Conservation (phyloP, 2,888 invertebrate genomes). For the Eulithis testata region DNA sequence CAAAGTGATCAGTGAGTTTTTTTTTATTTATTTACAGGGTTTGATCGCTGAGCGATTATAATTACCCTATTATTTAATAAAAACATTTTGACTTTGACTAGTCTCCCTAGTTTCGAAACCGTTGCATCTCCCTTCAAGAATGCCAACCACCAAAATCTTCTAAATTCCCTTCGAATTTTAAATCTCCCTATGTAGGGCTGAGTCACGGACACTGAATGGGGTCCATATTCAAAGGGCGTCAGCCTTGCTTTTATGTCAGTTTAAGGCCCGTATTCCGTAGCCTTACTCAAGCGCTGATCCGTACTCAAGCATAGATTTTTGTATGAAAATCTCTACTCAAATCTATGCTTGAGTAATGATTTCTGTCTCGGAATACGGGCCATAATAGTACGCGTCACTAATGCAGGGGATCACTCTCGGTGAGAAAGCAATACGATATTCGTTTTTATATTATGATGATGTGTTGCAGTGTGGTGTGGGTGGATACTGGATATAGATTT, state of each 20-base stretch:
- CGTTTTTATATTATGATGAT: slow-evolving; percentile 10
- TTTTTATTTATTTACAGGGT: too few relatives aligned
- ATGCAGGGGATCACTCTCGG: slow-evolving; percentile 26
- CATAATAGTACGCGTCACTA: slow-evolving; percentile 45
- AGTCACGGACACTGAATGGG: slow-evolving; percentile 47
- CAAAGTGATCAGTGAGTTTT: too few relatives aligned
- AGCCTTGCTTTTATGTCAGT: slow-evolving; percentile 50
- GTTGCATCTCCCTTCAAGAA: not conserved
- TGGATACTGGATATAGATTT: slow-evolving; percentile 8
- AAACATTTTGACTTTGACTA: too few relatives aligned
- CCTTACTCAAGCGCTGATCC: too few relatives aligned
- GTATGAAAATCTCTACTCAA: too few relatives aligned
- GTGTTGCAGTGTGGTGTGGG: slow-evolving; percentile 1
- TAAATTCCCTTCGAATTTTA: slow-evolving; percentile 6
- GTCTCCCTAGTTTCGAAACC: not conserved
- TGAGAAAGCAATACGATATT: slow-evolving; percentile 21
- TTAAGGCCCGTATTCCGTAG: too few relatives aligned
- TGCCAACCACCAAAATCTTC: too few relatives aligned
- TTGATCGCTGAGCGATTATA: too few relatives aligned
- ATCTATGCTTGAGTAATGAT: too few relatives aligned
- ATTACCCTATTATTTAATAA: too few relatives aligned
- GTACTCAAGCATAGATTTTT: too few relatives aligned
- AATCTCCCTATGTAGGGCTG: slow-evolving; percentile 38
- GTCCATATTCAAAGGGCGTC: slow-evolving; percentile 51
- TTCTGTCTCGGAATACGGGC: too few relatives aligned